A percentile compares a stretch with the other conserved stretches of the same genome.
phyloP scores from a whole-genome alignment of 2,888 invertebrate species.

The Caenorhabditis sp. region DNA sequence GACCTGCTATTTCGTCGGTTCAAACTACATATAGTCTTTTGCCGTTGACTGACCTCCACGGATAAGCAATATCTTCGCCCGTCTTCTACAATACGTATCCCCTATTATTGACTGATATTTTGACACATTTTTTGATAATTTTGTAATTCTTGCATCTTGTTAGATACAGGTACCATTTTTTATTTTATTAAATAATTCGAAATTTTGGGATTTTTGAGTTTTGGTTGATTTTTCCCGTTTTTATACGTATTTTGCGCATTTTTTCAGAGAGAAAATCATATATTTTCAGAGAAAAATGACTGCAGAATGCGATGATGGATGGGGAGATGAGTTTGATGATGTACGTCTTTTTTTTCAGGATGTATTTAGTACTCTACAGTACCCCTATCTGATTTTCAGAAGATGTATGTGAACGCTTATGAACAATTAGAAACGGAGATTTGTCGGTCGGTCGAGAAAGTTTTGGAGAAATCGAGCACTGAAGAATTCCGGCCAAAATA shows the following conservation, averaged over 20 bases:
- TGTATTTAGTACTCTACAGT: neutral
- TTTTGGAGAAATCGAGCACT: conserved; percentile 10
- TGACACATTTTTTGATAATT: neutral
- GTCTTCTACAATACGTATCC: too few relatives aligned
- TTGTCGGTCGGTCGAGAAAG: conserved; percentile 16
- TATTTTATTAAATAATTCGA: too few relatives aligned
- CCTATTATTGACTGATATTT: neutral
- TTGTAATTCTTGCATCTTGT: neutral
- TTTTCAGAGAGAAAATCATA: too few relatives aligned
- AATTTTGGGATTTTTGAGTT: neutral
- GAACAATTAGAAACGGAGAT: conserved; percentile 23
- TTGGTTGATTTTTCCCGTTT: neutral
- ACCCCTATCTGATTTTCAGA: too few relatives aligned
- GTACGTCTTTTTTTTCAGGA: conserved; percentile 5
- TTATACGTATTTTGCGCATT: too few relatives aligned
- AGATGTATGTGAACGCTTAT: conserved; percentile 21
- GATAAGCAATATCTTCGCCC: too few relatives aligned
- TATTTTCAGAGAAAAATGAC: conserved; percentile 6
- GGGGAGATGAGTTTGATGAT: conserved; percentile 21
- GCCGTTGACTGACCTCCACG: too few relatives aligned
- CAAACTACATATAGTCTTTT: too few relatives aligned
- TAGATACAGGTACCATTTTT: neutral
- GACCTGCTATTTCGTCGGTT: too few relatives aligned
- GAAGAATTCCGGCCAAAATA: conserved; percentile 24
- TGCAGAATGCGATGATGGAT: conserved; percentile 11